Conservation (phyloP, 2,888 invertebrate species). For the Cephus pygmeus region DNA sequence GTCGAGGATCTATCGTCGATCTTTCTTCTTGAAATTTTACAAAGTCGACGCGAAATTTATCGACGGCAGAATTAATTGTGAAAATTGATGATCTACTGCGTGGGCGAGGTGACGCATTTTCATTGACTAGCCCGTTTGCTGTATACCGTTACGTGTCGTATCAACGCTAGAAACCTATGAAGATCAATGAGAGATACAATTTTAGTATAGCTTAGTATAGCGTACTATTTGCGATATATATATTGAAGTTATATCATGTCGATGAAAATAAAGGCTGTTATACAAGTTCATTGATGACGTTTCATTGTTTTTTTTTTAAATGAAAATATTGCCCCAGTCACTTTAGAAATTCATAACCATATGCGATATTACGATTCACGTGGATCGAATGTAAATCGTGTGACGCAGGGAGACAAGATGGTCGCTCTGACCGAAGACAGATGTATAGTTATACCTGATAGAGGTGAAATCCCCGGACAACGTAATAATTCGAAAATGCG, state of each 20-base stretch:
- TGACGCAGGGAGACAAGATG: background rate
- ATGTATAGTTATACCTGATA: background rate
- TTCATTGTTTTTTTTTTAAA: background rate
- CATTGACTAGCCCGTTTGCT: background rate
- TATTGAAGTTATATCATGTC: slow-evolving; percentile 21
- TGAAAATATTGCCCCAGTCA: background rate
- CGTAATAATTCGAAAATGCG: slow-evolving; percentile 18
- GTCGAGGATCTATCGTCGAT: background rate
- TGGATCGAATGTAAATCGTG: background rate
- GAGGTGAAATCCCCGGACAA: background rate
- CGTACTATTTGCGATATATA: background rate
- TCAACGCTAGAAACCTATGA: slow-evolving; percentile 1
- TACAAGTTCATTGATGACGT: slow-evolving; percentile 39
- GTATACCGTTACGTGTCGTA: background rate
- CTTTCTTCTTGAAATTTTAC: background rate
- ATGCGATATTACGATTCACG: background rate
- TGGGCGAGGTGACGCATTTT: background rate
- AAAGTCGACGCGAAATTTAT: background rate
- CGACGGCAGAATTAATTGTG: background rate
- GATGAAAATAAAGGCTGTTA: slow-evolving; percentile 61
- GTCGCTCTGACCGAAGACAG: background rate
- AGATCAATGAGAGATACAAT: background rate
- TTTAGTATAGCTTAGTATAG: background rate
- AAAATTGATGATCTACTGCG: background rate
- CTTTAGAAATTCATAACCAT: background rate